phyloP scores from a whole-genome alignment of 64 coral and sea anemone species.

The Porites australiensis region DNA sequence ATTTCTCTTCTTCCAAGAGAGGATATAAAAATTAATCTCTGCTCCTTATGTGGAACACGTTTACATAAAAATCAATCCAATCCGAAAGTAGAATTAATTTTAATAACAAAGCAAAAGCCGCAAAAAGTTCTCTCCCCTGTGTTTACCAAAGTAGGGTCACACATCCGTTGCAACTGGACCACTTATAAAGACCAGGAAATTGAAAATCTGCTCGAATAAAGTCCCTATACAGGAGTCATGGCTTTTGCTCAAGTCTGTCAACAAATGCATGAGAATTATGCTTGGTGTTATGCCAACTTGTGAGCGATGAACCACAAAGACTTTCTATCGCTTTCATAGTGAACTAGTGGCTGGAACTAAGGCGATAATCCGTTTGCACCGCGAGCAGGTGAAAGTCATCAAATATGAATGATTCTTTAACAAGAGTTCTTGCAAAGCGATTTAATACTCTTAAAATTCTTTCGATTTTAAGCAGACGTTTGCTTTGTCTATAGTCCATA shows the following conservation, averaged over 20 bases:
- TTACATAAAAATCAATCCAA: background rate
- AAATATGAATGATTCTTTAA: slow-evolving; percentile 37
- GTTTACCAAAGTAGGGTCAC: background rate
- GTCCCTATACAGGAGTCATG: background rate
- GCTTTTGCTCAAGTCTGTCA: background rate
- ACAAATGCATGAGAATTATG: slow-evolving; percentile 32
- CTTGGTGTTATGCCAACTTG: slow-evolving; percentile 7
- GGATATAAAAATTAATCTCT: slow-evolving; percentile 4
- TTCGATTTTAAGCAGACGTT: background rate
- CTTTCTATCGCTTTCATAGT: slow-evolving; percentile 8
- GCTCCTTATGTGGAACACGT: slow-evolving; percentile 1
- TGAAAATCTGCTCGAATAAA: background rate
- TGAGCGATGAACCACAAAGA: slow-evolving; percentile 8
- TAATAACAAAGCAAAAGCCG: slow-evolving; percentile 32
- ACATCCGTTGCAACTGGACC: background rate
- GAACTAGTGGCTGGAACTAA: slow-evolving; percentile 30
- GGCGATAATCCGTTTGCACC: slow-evolving; percentile 32
- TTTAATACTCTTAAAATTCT: slow-evolving; percentile 44
- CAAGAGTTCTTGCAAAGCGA: slow-evolving; percentile 23
- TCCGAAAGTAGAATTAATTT: slow-evolving; percentile 15
- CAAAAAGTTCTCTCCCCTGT: background rate
- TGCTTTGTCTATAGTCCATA: background rate
- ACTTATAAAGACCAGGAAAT: background rate
- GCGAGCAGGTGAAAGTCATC: slow-evolving; percentile 37
- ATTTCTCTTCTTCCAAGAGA: background rate